Conservation (phyloP, 2,113 vertebrate species). For the Brachypodius melanocephalos region DNA sequence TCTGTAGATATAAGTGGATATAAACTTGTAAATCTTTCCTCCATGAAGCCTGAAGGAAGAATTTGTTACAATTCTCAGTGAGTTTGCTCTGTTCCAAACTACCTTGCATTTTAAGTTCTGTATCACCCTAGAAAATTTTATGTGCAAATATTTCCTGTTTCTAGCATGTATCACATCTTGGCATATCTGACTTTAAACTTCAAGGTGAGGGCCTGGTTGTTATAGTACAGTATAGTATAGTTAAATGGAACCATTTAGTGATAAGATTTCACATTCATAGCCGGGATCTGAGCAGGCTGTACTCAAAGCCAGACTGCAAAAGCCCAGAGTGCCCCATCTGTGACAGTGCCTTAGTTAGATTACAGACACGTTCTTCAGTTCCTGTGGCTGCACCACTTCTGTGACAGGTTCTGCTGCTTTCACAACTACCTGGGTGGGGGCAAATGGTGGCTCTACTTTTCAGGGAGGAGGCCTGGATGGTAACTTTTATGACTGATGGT, state of each 20-base stretch:
- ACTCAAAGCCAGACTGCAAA: neutral
- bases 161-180: neutral
- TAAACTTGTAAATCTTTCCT: neutral
- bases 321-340: neutral
- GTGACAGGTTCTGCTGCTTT: conserved; percentile 52
- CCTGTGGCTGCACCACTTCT: neutral
- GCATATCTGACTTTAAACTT: neutral
- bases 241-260: neutral
- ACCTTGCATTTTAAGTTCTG: neutral
- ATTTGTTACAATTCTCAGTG: neutral
- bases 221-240: neutral
- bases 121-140: neutral
- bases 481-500: neutral
- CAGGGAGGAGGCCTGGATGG: conserved; percentile 13
- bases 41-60: neutral
- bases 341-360: neutral
- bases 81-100: neutral
- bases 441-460: neutral
- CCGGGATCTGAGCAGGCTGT: neutral
- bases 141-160: neutral
- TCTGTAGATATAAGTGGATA: neutral
- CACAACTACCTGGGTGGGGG: neutral
- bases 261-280: neutral
- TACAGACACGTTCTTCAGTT: neutral
- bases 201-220: neutral